phyloP scores from a whole-genome alignment of 2,888 invertebrate genomes.

The Aleiodes testaceus region DNA sequence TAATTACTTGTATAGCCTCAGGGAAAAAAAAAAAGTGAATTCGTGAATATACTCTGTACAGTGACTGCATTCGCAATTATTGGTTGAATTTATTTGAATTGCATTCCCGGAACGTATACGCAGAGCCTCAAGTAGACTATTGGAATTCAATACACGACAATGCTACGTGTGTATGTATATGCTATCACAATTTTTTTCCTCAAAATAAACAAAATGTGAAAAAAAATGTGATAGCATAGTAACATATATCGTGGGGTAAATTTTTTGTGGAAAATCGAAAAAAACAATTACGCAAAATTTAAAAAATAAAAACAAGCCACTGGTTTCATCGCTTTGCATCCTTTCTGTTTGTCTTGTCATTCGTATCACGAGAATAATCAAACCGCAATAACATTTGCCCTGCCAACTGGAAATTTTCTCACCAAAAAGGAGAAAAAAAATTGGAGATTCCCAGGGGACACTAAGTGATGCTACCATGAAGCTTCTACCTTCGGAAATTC shows the following conservation, averaged over 20 bases:
- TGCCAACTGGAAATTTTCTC: neutral
- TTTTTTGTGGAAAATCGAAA: neutral
- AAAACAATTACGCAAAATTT: neutral
- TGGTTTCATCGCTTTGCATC: neutral
- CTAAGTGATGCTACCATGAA: slow-evolving; percentile 34
- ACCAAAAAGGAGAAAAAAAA: slow-evolving; percentile 19
- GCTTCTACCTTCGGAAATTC: slow-evolving; percentile 55
- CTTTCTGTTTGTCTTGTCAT: neutral
- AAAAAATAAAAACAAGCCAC: neutral
- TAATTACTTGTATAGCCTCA: slow-evolving; percentile 5
- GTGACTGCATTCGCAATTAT: slow-evolving; percentile 12
- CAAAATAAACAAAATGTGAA: neutral
- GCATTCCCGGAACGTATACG: slow-evolving; percentile 20
- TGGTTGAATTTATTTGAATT: slow-evolving; percentile 30
- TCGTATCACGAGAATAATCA: neutral
- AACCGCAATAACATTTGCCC: slow-evolving; percentile 5
- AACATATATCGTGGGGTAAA: too few relatives aligned
- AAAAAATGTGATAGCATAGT: too few relatives aligned
- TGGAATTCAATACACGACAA: slow-evolving; percentile 45
- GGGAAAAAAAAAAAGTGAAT: neutral
- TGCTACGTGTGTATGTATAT: slow-evolving; percentile 7
- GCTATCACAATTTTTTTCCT: slow-evolving; percentile 4
- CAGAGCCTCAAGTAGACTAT: slow-evolving; percentile 38
- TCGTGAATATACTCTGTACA: slow-evolving; percentile 5
- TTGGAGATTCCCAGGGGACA: slow-evolving; percentile 27